phyloP scores from a whole-genome alignment of 2,888 invertebrate species.

The Euphydryas editha region DNA sequence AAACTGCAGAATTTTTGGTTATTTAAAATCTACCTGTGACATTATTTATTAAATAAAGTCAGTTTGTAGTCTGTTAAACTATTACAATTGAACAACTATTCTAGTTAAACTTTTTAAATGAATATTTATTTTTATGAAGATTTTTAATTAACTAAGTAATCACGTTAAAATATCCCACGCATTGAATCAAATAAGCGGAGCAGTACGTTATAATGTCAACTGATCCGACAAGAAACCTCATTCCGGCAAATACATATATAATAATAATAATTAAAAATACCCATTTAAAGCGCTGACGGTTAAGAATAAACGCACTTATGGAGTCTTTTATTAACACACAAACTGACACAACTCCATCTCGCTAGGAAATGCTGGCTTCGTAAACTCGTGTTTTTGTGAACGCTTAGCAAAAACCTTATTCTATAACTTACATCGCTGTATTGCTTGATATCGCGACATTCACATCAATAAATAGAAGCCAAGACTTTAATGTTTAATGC shows the following conservation, averaged over 20 bases:
- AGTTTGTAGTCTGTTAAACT: no score
- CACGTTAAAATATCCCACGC: no score
- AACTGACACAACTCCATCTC: slow-evolving; percentile 38
- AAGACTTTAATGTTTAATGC: slow-evolving; percentile 44
- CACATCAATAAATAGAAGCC: slow-evolving; percentile 43
- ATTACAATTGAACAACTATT: no score
- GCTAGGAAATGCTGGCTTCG: slow-evolving; percentile 30
- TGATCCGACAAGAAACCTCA: not conserved
- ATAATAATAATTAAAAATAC: not conserved
- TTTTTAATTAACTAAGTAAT: no score
- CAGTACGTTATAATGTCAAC: not conserved
- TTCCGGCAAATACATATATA: not conserved
- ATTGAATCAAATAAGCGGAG: no score
- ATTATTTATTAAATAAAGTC: no score
- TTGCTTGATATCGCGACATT: slow-evolving; percentile 38
- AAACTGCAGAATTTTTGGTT: no score
- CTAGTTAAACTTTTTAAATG: no score
- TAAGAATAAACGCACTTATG: not conserved
- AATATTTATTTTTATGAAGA: no score
- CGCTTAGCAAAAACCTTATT: slow-evolving; percentile 33
- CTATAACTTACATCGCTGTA: slow-evolving; percentile 33
- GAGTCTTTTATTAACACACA: slow-evolving; percentile 32
- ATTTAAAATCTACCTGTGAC: no score
- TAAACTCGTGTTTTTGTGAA: slow-evolving; percentile 33
- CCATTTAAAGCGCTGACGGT: slow-evolving; percentile 5